Conservation (phyloP, 2,888 invertebrate genomes). For the Eilema griseolum region DNA sequence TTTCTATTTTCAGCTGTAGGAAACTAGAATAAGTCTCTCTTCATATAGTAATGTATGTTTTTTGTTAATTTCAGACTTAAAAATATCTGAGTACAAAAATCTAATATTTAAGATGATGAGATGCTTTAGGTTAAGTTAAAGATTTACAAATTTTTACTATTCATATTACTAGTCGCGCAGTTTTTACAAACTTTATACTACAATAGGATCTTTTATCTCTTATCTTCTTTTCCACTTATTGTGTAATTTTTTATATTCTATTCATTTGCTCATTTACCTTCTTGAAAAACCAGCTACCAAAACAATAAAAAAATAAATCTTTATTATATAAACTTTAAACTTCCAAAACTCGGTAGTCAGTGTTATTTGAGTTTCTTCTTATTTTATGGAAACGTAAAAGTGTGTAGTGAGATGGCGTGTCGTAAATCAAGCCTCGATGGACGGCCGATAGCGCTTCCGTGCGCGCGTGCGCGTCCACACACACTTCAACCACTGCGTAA, state of each 20-base stretch:
- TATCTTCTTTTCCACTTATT: no score
- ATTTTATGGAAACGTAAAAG: constrained; percentile 59
- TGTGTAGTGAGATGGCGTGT: constrained; percentile 70
- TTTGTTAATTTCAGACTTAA: not conserved
- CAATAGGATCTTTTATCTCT: no score
- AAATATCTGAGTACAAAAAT: not conserved
- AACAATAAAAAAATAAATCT: constrained; percentile 11
- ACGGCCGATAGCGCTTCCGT: constrained; percentile 77
- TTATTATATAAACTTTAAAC: constrained; percentile 22
- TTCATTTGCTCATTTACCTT: not conserved
- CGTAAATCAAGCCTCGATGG: constrained; percentile 80
- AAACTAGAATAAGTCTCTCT: no score
- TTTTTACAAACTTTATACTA: not conserved
- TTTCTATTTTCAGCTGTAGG: not conserved
- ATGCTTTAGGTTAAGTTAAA: not conserved
- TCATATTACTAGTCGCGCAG: not conserved
- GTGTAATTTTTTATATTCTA: not conserved
- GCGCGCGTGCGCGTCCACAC: constrained; percentile 51
- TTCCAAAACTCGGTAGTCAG: constrained; percentile 34
- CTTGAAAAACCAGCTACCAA: constrained; percentile 1
- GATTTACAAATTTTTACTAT: not conserved
- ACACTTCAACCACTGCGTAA: constrained; percentile 3
- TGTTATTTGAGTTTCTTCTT: constrained; percentile 46
- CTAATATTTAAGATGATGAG: not conserved
- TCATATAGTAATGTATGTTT: not conserved